phyloP scores from a whole-genome alignment of 2,888 invertebrate species.

The Rhyacophila evoluta region DNA sequence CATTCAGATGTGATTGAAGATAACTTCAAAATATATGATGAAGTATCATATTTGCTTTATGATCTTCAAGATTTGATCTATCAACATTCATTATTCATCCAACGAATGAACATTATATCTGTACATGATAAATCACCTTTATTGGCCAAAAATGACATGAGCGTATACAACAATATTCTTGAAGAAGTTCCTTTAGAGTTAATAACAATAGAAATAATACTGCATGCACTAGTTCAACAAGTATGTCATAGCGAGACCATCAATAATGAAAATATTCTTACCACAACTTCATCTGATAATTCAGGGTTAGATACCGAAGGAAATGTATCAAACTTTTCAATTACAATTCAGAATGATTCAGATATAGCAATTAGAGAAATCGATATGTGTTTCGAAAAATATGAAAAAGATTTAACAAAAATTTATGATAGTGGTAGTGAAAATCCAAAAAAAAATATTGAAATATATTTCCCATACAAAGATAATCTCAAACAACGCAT shows the following conservation, averaged over 20 bases:
- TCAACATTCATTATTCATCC: slow-evolving; percentile 66
- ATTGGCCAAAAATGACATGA: neutral
- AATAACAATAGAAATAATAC: neutral
- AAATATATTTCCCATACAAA: slow-evolving; percentile 27
- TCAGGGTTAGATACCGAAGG: neutral
- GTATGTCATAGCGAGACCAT: neutral
- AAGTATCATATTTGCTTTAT: slow-evolving; percentile 67
- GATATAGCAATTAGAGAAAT: neutral
- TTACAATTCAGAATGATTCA: neutral
- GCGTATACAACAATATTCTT: slow-evolving; percentile 26
- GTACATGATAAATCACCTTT: slow-evolving; percentile 58
- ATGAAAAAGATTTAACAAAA: slow-evolving; percentile 4
- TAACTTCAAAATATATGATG: slow-evolving; percentile 65
- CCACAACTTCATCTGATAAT: neutral
- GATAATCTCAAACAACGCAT: neutral
- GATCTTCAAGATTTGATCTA: slow-evolving; percentile 69
- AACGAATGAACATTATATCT: slow-evolving; percentile 64
- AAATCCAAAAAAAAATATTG: neutral
- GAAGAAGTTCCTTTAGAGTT: slow-evolving; percentile 28
- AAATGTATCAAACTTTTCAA: neutral
- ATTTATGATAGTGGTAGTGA: slow-evolving; percentile 20
- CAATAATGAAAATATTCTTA: neutral
- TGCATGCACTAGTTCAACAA: slow-evolving; percentile 31
- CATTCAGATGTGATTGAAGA: slow-evolving; percentile 60
- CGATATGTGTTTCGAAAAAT: slow-evolving; percentile 17